These are phyloP conservation scores for Drosophila obscura DNA, from an alignment of 1,140 invertebrate genomes.

Conservation along the genomic window DNA sequence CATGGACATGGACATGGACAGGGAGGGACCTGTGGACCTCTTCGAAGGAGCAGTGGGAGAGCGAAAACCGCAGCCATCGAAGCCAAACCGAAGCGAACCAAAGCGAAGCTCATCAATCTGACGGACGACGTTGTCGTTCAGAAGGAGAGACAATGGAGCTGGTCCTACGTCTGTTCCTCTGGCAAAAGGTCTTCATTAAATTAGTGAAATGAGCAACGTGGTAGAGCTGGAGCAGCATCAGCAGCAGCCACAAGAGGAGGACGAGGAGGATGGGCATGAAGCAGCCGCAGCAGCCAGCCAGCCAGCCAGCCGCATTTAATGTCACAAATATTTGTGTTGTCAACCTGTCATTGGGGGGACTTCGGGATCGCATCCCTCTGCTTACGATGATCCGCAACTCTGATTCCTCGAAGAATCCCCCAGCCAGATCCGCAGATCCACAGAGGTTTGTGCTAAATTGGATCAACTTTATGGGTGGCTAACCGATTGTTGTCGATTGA, in stretches of 20 bases:
- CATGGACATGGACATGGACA: no score
- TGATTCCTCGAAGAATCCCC: slow-evolving; percentile 1
- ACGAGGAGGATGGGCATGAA: slow-evolving; percentile 19
- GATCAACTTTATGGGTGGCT: slow-evolving; percentile 71
- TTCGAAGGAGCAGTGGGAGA: no score
- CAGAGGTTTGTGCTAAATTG: slow-evolving; percentile 75
- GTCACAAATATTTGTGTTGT: slow-evolving; percentile 82
- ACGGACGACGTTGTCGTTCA: slow-evolving; percentile 43
- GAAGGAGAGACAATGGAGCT: slow-evolving; percentile 59
- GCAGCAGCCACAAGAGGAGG: not conserved
- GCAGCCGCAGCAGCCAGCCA: not conserved
- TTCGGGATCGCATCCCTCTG: slow-evolving; percentile 1
- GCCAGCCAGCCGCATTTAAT: slow-evolving; percentile 60
- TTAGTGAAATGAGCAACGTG: slow-evolving; percentile 78
- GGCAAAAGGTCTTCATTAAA: slow-evolving; percentile 80
- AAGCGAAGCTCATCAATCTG: slow-evolving; percentile 71
- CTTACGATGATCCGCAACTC: slow-evolving; percentile 10
- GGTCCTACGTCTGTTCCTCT: slow-evolving; percentile 43
- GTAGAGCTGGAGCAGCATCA: slow-evolving; percentile 44
- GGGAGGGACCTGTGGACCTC: no score
- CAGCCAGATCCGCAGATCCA: slow-evolving; percentile 40
- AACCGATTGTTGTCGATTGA: slow-evolving; percentile 61
- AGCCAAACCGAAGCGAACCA: slow-evolving; percentile 26
- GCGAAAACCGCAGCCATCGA: slow-evolving; percentile 10
- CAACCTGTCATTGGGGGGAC: slow-evolving; percentile 62